Evolutionary conservation across 1,140 invertebrate genomes (phyloP), one percentile per base, ranked within the genome.

Genomic region (Drosophila sucinea): DNA sequence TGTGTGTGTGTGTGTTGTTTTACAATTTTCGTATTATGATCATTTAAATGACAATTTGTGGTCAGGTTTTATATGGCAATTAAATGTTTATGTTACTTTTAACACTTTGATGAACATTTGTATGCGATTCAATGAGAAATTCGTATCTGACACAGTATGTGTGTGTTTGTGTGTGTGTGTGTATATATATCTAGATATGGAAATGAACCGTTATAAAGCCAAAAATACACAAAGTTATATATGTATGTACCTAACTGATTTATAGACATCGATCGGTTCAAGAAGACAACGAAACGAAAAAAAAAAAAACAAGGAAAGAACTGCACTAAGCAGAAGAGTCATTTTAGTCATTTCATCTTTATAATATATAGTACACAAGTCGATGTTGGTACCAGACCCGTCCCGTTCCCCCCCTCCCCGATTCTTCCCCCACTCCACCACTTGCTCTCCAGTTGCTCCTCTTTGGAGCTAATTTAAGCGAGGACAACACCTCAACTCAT

Each of bases 401-500:
- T 51, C 23, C 44, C 44, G 7, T 3, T 51, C 27, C 1, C 6
- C 41, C 41, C 41, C 17, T 27, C 7, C 11, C 41, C 27, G 7
- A 23, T 27, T 27, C 44, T 8, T 7, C 44, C 3, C 7, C 23
- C 27, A 23, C 44, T 47, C 44, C 44, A 25, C 23, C 44, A 8
- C 44, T 51, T 51, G 23, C 44, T 51, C 25, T 27, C n/a, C 23
- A 51, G 23, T 51, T 51, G 44, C 23, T 51, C 23, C 23, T 51
- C 44, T 51, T 51, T 44, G 44, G 27, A 57, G 87, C 86, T 90
- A 90, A 90, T 90, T 90, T 90, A 90, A 90, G 86, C 87, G 86
- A 90, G 86, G 86, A 90, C 86, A 87, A 90, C 86, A 90, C 86
- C 86, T 90, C 87, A 90, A 83, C 87, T 90, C 89, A 90, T 80